Evolutionary conservation across 2,113 vertebrate species (phyloP), one percentile per base, ranked within the genome.

Genomic region (Atherinomorus stipes): DNA sequence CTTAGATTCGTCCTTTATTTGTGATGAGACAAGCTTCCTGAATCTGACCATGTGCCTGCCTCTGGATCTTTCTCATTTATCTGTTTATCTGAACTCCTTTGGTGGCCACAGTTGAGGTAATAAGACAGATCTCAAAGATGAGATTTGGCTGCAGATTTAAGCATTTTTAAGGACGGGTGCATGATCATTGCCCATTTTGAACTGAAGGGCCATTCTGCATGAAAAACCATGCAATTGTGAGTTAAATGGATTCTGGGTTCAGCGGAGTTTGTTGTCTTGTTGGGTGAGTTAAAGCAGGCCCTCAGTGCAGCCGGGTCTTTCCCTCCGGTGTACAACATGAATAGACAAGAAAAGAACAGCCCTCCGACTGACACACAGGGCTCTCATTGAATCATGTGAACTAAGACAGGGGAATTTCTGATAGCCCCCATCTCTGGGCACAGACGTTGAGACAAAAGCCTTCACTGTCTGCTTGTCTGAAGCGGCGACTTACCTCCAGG

Each of bases 341-440:
- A 94, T 93, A 96, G 95, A 95, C 91, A 76, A 94, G 92, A 95
- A 94, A 90, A 88, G 94, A 93, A 95, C 94, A 94, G 93, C 90
- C 91, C 89, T 86, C 85, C 92, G 82, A 91, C 93, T 91, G 94
- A 92, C 93, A 94, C 93, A 95, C 89, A 90, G 93, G 95, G 91
- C 95, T 93, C 92, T 94, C 83, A 73, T 86, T 93, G 93, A 96
- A 94, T 97, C 96, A 95, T 94, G 90, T 96, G 96, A 94, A 95
- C 93, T 54, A 74, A 82, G 85, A 83, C 83, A 72, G 83, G 86
- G 79, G 93, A 87, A 92, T 85, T 96, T 95, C 94, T 95, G 92
- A 95, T 95, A 93, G 92, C 92, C 94, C 95, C 96, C 96, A 93
- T 97, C 94, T 93, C 93, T 88, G 88, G 57, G 72, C 91, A 90